phyloP scores from a whole-genome alignment of 2,888 invertebrate genomes.

The Dynastes hyllus region DNA sequence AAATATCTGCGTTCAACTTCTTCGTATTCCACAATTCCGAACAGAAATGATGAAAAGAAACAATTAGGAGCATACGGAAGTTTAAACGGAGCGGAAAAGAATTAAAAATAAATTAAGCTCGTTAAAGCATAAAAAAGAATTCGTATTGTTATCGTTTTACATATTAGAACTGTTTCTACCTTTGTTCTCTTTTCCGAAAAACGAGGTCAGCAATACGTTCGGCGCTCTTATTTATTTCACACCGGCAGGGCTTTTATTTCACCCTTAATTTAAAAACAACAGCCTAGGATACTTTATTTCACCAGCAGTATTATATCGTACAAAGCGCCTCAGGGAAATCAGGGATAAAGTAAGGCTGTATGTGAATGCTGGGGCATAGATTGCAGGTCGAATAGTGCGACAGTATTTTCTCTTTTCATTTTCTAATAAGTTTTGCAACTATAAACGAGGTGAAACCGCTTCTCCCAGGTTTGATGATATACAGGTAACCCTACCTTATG shows the following conservation, averaged over 20 bases:
- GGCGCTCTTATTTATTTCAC: constrained; percentile 15
- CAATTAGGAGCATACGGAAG: too few relatives aligned
- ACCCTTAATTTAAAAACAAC: constrained; percentile 37
- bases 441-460: too few relatives aligned
- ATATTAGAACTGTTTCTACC: not conserved
- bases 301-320: constrained; percentile 23
- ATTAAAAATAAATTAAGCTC: not conserved
- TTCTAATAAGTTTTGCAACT: not conserved
- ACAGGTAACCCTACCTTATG: not conserved
- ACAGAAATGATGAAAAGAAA: too few relatives aligned
- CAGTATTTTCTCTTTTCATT: not conserved
- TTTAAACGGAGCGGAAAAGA: too few relatives aligned
- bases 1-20: too few relatives aligned
- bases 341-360: constrained; percentile 1
- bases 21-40: too few relatives aligned
- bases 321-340: constrained; percentile 32
- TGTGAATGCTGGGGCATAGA: constrained; percentile 8
- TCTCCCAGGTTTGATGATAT: not conserved
- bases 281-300: not conserved
- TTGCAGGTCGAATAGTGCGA: not conserved
- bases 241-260: constrained; percentile 2
- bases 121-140: not conserved
- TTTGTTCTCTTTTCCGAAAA: not conserved
- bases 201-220: not conserved
- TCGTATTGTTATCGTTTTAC: not conserved